Evolutionary conservation across 2,113 vertebrate species (phyloP), one percentile per base, ranked within the genome.

Genomic region (Tonatia bakeri): DNA sequence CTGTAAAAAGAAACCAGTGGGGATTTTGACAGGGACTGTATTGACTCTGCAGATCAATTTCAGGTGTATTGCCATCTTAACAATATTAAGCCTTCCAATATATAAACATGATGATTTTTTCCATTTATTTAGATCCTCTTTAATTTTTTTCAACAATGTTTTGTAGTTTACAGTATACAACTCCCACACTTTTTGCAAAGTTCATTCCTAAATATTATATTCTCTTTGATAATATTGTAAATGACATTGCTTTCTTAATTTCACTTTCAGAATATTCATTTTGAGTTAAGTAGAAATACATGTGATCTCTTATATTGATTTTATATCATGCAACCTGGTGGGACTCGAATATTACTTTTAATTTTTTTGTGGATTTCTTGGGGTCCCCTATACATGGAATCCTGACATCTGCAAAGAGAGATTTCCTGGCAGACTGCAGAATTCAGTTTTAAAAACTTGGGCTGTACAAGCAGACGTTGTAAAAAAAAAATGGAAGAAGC

Each of bases 231-330:
- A 5, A 61, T n/a, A 22, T 64, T 75, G 3, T 69, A 69, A 90
- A 28, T 56, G 20, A 26, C 47, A 67, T 43, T 75, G 38, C 72
- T 92, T 76, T 92, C 64, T 75, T 45, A 80, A 69, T 75, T 80
- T 90, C 4, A 90, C 40, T 47, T 81, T 77, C 10, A 77, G 15
- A 45, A 16, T 84, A 85, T 65, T 83, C 10, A 38, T 92, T 84
- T 16, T 16, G n/a, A 59, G 12, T 79, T 79, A 5, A 36, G 31
- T 6, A 70, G 38, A 94, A 64, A 52, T 83, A 47, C 33, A 73
- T 10, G 67, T 92, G 20, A 73, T 80, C 89, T 91, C 59, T 91
- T 84, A 84, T n/a, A n/a, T 67, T 90, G 45, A 76, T 75, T 86
- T 80, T 88, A 6, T 24, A 81, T 96, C 13, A 40, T 67, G 7